Conservation (phyloP, 2,797 vertebrate species). For the Graptemys geographica region DNA sequence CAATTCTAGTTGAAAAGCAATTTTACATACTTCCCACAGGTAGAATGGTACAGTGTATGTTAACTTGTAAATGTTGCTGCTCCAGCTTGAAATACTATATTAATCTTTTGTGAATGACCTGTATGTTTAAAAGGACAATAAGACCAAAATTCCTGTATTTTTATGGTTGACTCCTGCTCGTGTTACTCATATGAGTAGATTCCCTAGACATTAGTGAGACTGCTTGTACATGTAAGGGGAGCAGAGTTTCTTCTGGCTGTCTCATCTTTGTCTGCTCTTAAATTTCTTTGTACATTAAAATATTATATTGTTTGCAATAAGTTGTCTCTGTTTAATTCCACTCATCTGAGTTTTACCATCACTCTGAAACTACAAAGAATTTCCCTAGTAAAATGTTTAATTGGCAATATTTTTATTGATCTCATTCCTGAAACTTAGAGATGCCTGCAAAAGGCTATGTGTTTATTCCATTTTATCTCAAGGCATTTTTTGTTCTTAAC, state of each 20-base stretch:
- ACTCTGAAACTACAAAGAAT: background rate
- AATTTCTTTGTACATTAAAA: background rate
- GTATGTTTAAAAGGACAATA: constrained; percentile 36
- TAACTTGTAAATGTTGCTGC: constrained; percentile 23
- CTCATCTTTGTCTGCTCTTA: background rate
- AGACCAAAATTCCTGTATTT: background rate
- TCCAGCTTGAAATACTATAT: constrained; percentile 11
- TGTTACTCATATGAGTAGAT: background rate
- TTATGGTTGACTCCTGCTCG: background rate
- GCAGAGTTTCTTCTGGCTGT: background rate
- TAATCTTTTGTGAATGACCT: constrained; percentile 41
- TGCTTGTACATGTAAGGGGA: background rate
- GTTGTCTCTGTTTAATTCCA: background rate
- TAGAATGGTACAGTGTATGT: constrained; percentile 9
- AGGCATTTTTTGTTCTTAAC: background rate
- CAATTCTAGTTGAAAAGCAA: constrained; percentile 49
- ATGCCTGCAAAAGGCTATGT: background rate
- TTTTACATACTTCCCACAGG: constrained; percentile 51
- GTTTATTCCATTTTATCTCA: constrained; percentile 5
- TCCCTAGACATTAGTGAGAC: background rate
- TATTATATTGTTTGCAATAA: background rate
- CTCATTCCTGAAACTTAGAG: background rate
- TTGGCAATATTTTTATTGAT: background rate
- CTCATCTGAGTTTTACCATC: background rate
- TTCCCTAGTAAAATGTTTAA: background rate